A percentile compares a stretch with the other conserved stretches of the same genome.
These are phyloP conservation scores for Apodemia hepburni DNA, from an alignment of 2,888 invertebrate genomes.

Conservation along the genomic window DNA sequence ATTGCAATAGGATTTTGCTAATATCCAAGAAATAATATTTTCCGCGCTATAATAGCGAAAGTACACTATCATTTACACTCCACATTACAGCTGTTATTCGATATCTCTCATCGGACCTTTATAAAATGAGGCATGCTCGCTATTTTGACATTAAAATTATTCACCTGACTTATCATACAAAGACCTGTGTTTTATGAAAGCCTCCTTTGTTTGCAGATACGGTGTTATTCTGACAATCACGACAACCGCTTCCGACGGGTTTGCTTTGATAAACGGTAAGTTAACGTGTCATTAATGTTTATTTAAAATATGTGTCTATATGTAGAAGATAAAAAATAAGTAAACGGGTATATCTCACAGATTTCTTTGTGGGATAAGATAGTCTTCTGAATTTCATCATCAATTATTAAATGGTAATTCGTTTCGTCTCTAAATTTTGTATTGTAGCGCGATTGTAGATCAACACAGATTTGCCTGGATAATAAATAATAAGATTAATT, in stretches of 20 bases:
- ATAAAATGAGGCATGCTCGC: not conserved
- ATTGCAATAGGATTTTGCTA: too few species aligned
- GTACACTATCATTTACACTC: not conserved
- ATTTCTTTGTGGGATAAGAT: too few species aligned
- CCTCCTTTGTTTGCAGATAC: conserved; percentile 40
- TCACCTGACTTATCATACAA: conserved; percentile 11
- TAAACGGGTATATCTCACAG: too few species aligned
- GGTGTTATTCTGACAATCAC: conserved; percentile 71
- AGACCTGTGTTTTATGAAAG: conserved; percentile 13
- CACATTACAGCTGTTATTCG: not conserved
- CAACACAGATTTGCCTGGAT: too few species aligned
- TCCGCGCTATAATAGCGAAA: not conserved
- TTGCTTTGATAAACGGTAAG: conserved; percentile 69
- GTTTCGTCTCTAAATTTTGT: too few species aligned
- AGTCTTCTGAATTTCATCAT: too few species aligned
- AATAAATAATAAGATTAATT: too few species aligned
- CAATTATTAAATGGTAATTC: too few species aligned
- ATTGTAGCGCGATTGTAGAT: too few species aligned
- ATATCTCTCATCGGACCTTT: not conserved
- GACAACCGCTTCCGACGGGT: conserved; percentile 63
- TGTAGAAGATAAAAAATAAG: too few species aligned
- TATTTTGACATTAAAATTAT: conserved; percentile 14
- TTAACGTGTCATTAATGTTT: conserved; percentile 19
- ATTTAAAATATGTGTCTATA: too few species aligned
- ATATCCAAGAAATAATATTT: not conserved